phyloP scores from a whole-genome alignment of 2,888 invertebrate genomes.

The Leistus spinibarbis region DNA sequence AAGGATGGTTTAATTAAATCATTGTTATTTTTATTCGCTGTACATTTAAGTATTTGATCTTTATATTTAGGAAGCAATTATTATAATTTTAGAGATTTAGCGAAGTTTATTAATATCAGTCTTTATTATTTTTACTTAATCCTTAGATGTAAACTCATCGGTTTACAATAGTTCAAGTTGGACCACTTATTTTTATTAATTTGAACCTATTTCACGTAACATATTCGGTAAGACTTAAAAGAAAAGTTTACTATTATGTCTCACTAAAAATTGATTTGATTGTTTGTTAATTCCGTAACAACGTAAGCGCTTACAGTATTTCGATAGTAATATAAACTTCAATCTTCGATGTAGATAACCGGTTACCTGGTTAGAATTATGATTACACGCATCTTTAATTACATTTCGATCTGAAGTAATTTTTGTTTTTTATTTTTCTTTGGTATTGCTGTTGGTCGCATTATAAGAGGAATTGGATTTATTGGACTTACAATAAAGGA shows the following conservation, averaged over 20 bases:
- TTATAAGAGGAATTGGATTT: too few relatives aligned
- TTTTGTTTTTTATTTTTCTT: too few relatives aligned
- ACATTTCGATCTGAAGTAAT: too few relatives aligned
- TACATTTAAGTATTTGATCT: not conserved
- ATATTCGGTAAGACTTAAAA: not conserved
- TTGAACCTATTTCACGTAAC: conserved; percentile 27
- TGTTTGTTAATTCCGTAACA: too few relatives aligned
- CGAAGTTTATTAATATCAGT: conserved; percentile 21
- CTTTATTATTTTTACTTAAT: conserved; percentile 26
- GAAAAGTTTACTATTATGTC: not conserved
- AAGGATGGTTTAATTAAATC: not conserved
- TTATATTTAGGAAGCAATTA: conserved; percentile 14
- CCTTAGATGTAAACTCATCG: conserved; percentile 17
- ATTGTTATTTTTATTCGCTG: not conserved
- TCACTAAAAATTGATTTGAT: not conserved
- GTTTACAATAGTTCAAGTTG: conserved; percentile 20
- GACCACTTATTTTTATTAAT: conserved; percentile 28
- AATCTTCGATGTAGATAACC: too few relatives aligned
- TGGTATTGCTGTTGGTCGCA: too few relatives aligned
- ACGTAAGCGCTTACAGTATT: too few relatives aligned
- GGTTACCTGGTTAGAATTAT: too few relatives aligned
- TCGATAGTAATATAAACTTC: too few relatives aligned
- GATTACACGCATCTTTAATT: too few relatives aligned
- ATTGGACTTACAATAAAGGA: too few relatives aligned
- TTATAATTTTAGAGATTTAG: not conserved